These are phyloP conservation scores for Drosophila tanythrix DNA, from an alignment of 2,888 invertebrate genomes.

Conservation along the genomic window DNA sequence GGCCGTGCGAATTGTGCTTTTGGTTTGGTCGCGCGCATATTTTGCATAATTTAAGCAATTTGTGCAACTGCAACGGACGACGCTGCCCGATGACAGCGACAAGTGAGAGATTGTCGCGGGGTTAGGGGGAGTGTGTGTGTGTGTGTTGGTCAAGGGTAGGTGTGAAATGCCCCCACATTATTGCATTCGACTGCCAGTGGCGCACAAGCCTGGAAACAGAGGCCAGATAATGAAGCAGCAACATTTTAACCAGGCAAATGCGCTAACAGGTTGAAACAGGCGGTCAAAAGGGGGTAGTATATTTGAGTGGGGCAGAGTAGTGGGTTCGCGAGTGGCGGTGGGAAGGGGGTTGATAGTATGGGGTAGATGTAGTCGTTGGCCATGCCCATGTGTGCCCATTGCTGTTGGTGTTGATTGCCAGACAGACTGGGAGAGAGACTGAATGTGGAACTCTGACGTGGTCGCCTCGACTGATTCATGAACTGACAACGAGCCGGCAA, in stretches of 20 bases:
- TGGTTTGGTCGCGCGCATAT: slow-evolving; percentile 76
- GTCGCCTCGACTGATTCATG: slow-evolving; percentile 69
- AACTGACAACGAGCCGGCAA: slow-evolving; percentile 70
- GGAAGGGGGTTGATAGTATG: not conserved
- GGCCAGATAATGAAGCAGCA: slow-evolving; percentile 78
- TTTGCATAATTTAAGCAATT: slow-evolving; percentile 82
- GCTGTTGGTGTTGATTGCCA: slow-evolving; percentile 63
- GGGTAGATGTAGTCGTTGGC: not conserved
- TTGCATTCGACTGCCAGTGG: slow-evolving; percentile 55
- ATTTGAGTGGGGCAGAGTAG: not conserved
- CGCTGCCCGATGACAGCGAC: slow-evolving; percentile 49
- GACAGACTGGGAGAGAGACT: slow-evolving; percentile 23
- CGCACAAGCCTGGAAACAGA: slow-evolving; percentile 38
- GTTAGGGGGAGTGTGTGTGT: not conserved
- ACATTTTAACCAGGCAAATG: slow-evolving; percentile 78
- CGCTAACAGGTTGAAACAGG: slow-evolving; percentile 53
- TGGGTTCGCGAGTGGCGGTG: not conserved
- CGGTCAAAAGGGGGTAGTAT: not conserved
- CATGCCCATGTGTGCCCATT: slow-evolving; percentile 11
- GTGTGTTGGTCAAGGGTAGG: slow-evolving; percentile 20
- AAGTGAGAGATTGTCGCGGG: slow-evolving; percentile 37
- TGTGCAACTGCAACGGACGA: slow-evolving; percentile 68
- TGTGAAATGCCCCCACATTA: slow-evolving; percentile 67
- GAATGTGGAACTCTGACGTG: slow-evolving; percentile 37
- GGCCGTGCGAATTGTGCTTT: slow-evolving; percentile 57